Base-by-base conservation (phyloP, 2,888 invertebrate species). In the Electrophaes corylata region DNA sequence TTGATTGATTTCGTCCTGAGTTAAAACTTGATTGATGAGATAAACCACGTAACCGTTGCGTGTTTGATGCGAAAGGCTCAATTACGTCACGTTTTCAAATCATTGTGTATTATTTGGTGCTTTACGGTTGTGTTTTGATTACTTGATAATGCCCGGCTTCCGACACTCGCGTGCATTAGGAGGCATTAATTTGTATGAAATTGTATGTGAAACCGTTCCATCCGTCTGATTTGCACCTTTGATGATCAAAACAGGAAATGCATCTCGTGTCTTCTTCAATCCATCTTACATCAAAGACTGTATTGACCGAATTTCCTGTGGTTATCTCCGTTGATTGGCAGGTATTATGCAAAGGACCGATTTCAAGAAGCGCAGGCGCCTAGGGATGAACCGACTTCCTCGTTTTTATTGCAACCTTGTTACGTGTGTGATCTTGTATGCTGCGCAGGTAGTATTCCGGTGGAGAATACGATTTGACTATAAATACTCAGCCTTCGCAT, bases 81-180 rank as follows among this genome's bases (percentile, higher is more conserved):
- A 14, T 53, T 54, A 58, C 50, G 61, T 59, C 43, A 58, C 16
- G 47, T 45, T 55, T 62, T 57, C 60, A 58, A 60, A 63, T 59
- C 57, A 55, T 46, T 19, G 45, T 60, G 3, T 43, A 18, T 19
- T 52, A 57, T 55, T 45, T 40, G 44, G 52, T 55, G 61, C 40
- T 67, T 64, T 69, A 70, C 60, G 44, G 64, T 63, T 65, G 63
- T 67, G 62, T 31, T 37, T 37, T 37, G 18, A 54, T 63, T 65
- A 56, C 52, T 47, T 19, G 14, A 46, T 80, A 76, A 83, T 75
- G 67, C 60, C 53, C 69, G 40, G 74, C 80, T 86, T 84, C 85
- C 84, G 82, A 75, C 58, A 65, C 57, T 83, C 68, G 83, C 81
- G 79, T 84, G 84, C 60, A 62, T 59, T 66, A 66, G 69, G 62